phyloP scores from a whole-genome alignment of 2,113 vertebrate species.

The Athene cunicularia region DNA sequence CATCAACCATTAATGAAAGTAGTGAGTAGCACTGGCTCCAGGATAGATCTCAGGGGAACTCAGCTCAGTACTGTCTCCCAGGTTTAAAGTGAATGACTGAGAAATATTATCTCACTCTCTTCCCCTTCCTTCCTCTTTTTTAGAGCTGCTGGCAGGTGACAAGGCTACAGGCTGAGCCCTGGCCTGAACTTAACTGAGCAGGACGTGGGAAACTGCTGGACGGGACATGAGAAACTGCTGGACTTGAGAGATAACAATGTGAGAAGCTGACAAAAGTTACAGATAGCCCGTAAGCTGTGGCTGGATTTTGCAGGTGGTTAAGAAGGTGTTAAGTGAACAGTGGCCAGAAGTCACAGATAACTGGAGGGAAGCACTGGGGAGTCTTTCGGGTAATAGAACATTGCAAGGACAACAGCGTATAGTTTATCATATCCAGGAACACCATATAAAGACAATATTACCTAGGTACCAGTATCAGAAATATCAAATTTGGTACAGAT shows the following conservation, averaged over 20 bases:
- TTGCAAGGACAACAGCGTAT: neutral
- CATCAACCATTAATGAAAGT: neutral
- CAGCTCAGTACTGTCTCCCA: neutral
- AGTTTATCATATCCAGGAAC: neutral
- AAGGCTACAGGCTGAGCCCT: neutral
- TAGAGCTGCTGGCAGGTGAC: neutral
- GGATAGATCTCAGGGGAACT: neutral
- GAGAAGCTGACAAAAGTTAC: neutral
- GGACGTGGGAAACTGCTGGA: neutral
- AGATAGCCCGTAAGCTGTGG: neutral
- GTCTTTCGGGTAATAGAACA: accelerated
- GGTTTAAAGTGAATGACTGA: neutral
- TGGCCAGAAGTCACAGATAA: neutral
- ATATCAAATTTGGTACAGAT: neutral
- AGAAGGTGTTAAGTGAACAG: neutral
- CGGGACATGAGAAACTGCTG: neutral
- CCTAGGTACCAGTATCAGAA: neutral
- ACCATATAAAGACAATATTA: neutral
- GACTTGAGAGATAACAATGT: neutral
- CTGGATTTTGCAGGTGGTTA: neutral
- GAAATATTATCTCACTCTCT: neutral
- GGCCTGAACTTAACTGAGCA: neutral
- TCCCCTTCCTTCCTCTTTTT: neutral
- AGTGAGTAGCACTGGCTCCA: neutral
- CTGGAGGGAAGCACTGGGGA: neutral